Conservation (phyloP, 2,797 vertebrate genomes). For the Rhinella marina region DNA sequence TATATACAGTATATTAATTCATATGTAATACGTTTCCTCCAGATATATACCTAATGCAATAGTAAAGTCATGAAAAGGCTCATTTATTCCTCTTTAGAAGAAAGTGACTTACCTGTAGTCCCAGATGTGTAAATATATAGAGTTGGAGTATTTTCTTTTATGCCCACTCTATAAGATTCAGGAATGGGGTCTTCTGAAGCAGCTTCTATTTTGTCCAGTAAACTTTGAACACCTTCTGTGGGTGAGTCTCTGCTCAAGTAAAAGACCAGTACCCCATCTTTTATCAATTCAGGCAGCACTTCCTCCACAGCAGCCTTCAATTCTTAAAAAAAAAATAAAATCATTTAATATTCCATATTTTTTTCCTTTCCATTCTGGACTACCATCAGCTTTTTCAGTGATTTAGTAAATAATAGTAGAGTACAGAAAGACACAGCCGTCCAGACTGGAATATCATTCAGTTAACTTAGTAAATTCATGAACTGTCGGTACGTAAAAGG, state of each 20-base stretch:
- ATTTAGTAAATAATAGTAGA: no score
- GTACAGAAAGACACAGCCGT: no score
- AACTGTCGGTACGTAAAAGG: no score
- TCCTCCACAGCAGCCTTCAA: conserved; percentile 80
- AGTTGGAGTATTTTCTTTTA: conserved; percentile 78
- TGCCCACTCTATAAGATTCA: conserved; percentile 74
- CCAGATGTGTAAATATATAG: conserved; percentile 91
- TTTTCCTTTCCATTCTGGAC: neutral
- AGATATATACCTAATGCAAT: neutral
- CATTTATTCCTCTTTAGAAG: neutral
- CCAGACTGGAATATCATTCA: no score
- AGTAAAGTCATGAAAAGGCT: neutral
- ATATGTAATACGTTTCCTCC: no score
- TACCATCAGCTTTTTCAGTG: no score
- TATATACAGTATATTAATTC: no score
- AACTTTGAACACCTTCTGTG: conserved; percentile 73
- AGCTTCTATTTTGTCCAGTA: conserved; percentile 78
- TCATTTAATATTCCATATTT: neutral
- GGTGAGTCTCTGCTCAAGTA: conserved; percentile 76
- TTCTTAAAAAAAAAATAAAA: conserved; percentile 68
- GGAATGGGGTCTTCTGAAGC: conserved; percentile 74
- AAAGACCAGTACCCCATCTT: conserved; percentile 77
- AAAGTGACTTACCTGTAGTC: conserved; percentile 81
- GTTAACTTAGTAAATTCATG: no score
- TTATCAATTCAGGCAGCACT: conserved; percentile 76